Evolutionary conservation across 2,113 vertebrate species (phyloP).

Genomic region (Speoplatyrhinus poulsoni): DNA sequence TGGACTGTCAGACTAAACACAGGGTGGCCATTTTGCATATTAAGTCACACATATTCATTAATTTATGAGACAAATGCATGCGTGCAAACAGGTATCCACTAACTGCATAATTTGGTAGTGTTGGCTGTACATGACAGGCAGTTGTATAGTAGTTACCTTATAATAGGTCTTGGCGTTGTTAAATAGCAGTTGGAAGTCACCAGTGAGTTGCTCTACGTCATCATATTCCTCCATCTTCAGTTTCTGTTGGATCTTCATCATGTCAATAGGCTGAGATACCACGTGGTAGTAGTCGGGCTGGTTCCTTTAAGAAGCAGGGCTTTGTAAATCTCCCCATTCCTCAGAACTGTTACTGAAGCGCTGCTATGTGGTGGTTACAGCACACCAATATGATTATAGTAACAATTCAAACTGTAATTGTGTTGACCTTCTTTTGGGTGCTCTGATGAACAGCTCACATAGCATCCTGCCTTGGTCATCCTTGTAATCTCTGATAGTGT

Average conservation of each 20-base stretch:
- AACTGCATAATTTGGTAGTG: background rate
- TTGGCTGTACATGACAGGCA: background rate
- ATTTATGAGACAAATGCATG: background rate
- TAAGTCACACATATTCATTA: too few species aligned
- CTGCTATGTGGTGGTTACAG: too few species aligned
- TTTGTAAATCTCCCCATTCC: background rate
- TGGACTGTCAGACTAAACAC: slow-evolving; percentile 85
- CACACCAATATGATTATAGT: background rate
- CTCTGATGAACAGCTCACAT: slow-evolving; percentile 97
- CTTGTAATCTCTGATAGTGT: slow-evolving; percentile 96
- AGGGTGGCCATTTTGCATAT: background rate
- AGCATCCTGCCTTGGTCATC: slow-evolving; percentile 96
- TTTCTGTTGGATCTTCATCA: slow-evolving; percentile 99
- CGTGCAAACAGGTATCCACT: background rate
- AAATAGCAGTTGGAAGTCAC: slow-evolving; percentile 94
- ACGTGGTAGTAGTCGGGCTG: slow-evolving; percentile 98
- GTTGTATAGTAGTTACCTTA: slow-evolving; percentile 78
- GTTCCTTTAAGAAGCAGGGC: slow-evolving; percentile 77
- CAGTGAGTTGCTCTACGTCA: slow-evolving; percentile 92
- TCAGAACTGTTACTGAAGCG: background rate
- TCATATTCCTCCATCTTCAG: slow-evolving; percentile 99
- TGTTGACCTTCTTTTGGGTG: slow-evolving; percentile 91
- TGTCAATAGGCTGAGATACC: slow-evolving; percentile 96
- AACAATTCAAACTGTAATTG: background rate
- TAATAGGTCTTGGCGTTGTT: slow-evolving; percentile 97